Percentiles rank a stretch among this genome's conserved stretches.
phyloP scores from a whole-genome alignment of 2,888 invertebrate species.

The Eristalis intricaria region DNA sequence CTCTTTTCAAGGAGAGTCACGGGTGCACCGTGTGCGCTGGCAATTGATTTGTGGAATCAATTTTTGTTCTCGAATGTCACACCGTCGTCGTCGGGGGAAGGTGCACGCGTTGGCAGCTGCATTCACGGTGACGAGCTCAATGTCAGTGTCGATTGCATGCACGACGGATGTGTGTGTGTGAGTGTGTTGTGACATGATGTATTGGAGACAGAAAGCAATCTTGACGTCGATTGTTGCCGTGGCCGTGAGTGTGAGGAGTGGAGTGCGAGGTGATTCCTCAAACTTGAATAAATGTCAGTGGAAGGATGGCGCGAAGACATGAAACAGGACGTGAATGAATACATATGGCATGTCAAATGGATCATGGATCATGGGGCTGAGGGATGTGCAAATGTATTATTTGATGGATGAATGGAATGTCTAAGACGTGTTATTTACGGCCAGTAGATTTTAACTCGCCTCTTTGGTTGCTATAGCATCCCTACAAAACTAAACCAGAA shows the following conservation, averaged over 20 bases:
- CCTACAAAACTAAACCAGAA: too few species aligned
- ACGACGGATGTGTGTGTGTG: not conserved
- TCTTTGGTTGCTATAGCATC: too few species aligned
- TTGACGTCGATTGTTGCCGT: not conserved
- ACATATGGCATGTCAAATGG: not conserved
- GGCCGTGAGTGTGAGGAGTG: not conserved
- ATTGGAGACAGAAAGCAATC: not conserved
- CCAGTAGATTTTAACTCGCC: too few species aligned
- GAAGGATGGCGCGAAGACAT: not conserved
- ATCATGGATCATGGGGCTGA: not conserved
- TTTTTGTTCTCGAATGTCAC: conserved; percentile 25
- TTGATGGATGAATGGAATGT: too few species aligned
- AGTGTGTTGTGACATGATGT: not conserved
- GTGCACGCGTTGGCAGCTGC: not conserved
- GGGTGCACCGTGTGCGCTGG: not conserved
- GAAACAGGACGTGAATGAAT: not conserved
- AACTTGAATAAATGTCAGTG: not conserved
- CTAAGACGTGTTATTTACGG: too few species aligned
- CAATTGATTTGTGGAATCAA: conserved; percentile 30
- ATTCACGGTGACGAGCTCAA: conserved; percentile 22
- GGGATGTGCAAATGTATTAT: too few species aligned
- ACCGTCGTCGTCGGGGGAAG: not conserved
- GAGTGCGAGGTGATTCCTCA: not conserved
- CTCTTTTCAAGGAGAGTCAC: not conserved
- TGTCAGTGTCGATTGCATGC: conserved; percentile 33